Evolutionary conservation across 2,797 vertebrate species (phyloP).

Genomic region (Psittacula derbiana): DNA sequence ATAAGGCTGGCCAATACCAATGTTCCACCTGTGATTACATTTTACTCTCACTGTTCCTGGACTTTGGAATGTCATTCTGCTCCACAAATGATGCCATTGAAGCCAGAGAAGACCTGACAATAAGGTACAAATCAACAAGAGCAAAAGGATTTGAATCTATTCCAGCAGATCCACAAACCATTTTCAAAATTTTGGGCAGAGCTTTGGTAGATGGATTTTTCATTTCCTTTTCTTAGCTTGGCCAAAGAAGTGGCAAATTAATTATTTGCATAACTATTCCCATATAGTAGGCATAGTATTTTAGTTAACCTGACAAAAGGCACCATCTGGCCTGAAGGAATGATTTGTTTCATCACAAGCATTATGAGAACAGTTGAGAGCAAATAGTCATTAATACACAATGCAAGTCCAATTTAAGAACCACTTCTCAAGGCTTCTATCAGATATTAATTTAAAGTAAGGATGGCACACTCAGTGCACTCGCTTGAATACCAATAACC

Average conservation of each 20-base stretch:
- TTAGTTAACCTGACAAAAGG: constrained; percentile 35
- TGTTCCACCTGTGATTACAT: neutral
- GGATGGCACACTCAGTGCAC: neutral
- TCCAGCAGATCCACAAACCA: neutral
- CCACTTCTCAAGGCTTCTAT: neutral
- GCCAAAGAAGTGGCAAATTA: constrained; percentile 7
- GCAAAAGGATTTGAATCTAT: neutral
- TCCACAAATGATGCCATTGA: neutral
- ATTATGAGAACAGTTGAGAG: neutral
- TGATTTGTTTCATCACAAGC: neutral
- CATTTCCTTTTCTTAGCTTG: neutral
- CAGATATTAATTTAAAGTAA: constrained; percentile 8
- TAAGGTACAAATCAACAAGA: neutral
- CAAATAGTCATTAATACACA: constrained; percentile 21
- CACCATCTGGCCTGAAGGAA: constrained; percentile 14
- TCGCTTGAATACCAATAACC: neutral
- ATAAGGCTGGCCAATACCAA: neutral
- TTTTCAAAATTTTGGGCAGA: neutral
- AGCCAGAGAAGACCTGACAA: neutral
- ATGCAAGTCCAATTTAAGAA: neutral
- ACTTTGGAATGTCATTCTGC: neutral
- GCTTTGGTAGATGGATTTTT: neutral
- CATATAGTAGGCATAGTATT: neutral
- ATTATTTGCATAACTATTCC: neutral
- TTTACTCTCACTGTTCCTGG: neutral